Conservation (phyloP, 2,888 invertebrate species). For the Oscheius myriophilus region DNA sequence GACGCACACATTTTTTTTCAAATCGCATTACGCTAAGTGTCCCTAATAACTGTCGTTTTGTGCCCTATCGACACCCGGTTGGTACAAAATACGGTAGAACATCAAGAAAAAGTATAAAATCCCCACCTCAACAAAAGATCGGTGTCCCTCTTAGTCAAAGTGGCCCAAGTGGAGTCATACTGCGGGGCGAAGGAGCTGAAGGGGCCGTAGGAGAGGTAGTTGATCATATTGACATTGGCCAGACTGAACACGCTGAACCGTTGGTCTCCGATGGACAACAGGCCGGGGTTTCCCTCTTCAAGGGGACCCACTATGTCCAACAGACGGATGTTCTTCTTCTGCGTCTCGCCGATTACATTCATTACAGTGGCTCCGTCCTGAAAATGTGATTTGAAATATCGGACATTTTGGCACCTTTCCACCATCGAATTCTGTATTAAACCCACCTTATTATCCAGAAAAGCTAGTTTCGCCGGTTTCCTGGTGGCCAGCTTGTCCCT, state of each 20-base stretch:
- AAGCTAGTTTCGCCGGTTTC: slow-evolving; percentile 78
- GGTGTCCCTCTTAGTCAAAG: slow-evolving; percentile 57
- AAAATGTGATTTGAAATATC: not conserved
- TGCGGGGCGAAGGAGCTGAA: slow-evolving; percentile 95
- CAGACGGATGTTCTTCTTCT: slow-evolving; percentile 43
- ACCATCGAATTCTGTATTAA: too few relatives aligned
- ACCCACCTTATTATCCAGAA: slow-evolving; percentile 76
- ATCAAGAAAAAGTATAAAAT: not conserved
- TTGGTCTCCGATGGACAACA: slow-evolving; percentile 51
- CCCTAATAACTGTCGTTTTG: too few relatives aligned
- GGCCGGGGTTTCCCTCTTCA: slow-evolving; percentile 63
- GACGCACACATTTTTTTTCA: too few relatives aligned
- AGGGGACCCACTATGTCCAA: slow-evolving; percentile 60
- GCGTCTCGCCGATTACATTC: slow-evolving; percentile 47
- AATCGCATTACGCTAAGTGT: too few relatives aligned
- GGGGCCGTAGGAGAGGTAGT: slow-evolving; percentile 76
- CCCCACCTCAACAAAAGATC: slow-evolving; percentile 44
- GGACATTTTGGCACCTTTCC: too few relatives aligned
- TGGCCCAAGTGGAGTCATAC: slow-evolving; percentile 95
- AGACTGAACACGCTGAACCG: slow-evolving; percentile 35
- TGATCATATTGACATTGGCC: slow-evolving; percentile 51
- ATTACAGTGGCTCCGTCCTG: slow-evolving; percentile 58
- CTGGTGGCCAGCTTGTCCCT: slow-evolving; percentile 22
- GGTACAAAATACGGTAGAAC: too few relatives aligned
- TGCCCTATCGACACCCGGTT: too few relatives aligned